These are phyloP conservation scores for Thyatira batis DNA, from an alignment of 2,888 invertebrate genomes.

Conservation along the genomic window DNA sequence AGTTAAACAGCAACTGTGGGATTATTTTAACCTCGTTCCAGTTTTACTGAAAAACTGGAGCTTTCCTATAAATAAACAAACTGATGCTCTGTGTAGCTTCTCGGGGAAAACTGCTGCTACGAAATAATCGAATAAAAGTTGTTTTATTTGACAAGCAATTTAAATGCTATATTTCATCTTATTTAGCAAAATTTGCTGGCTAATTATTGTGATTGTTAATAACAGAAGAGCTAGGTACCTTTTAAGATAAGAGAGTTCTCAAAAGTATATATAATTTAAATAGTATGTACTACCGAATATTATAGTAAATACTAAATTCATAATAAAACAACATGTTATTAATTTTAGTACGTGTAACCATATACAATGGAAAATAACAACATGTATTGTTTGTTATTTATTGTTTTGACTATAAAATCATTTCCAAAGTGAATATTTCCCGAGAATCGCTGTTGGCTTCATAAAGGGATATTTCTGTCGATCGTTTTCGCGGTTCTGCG, in stretches of 20 bases:
- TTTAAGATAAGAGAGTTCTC: no score
- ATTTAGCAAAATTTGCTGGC: no score
- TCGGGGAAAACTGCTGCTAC: not conserved
- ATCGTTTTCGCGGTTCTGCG: slow-evolving; percentile 65
- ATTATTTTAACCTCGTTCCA: slow-evolving; percentile 53
- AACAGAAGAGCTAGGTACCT: no score
- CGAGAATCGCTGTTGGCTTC: slow-evolving; percentile 51
- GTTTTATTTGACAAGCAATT: no score
- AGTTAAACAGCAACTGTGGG: slow-evolving; percentile 22
- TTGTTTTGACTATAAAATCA: slow-evolving; percentile 17
- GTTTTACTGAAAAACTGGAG: slow-evolving; percentile 39
- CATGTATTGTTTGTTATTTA: not conserved
- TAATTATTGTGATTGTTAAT: no score
- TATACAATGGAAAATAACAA: not conserved
- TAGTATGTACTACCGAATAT: no score
- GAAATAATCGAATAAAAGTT: no score
- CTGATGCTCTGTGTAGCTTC: slow-evolving; percentile 20
- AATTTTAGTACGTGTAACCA: no score
- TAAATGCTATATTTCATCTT: no score
- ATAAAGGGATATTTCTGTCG: slow-evolving; percentile 75
- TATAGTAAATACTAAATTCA: no score
- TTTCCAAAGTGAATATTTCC: slow-evolving; percentile 39
- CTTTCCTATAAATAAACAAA: slow-evolving; percentile 46
- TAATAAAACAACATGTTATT: no score
- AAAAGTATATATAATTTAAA: no score